A percentile compares a stretch with the other conserved stretches of the same genome.
Evolutionary conservation across 2,113 vertebrate species (phyloP).

Genomic region (Notarius quadriscutis): DNA sequence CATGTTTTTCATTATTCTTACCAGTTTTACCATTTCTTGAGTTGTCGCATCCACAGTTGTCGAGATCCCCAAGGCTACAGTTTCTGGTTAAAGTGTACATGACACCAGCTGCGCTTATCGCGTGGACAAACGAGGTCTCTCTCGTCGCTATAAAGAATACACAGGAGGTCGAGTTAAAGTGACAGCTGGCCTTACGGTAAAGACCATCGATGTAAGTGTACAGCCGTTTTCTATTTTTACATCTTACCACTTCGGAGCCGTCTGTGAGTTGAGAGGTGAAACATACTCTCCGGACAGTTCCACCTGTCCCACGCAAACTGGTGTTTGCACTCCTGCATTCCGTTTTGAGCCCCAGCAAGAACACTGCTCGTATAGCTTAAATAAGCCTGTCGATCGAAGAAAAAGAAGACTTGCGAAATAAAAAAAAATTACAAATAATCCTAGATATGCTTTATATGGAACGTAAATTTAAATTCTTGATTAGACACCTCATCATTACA

Average conservation of each 20-base stretch:
- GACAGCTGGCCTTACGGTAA: neutral
- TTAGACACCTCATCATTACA: neutral
- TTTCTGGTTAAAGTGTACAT: conserved; percentile 94
- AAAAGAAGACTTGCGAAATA: neutral
- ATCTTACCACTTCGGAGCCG: conserved; percentile 82
- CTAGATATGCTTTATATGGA: neutral
- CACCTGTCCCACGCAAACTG: conserved; percentile 96
- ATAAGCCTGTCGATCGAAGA: conserved; percentile 76
- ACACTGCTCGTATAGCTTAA: conserved; percentile 87
- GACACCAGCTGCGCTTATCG: conserved; percentile 92
- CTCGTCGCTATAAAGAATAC: conserved; percentile 78
- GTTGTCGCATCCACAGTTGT: conserved; percentile 91
- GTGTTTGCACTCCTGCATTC: conserved; percentile 91
- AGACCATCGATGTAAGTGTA: neutral
- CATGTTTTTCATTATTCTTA: conserved; percentile 53
- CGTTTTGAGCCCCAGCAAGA: conserved; percentile 84
- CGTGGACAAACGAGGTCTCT: conserved; percentile 92
- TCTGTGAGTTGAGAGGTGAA: conserved; percentile 84
- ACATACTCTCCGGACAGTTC: conserved; percentile 92
- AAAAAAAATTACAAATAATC: too few species aligned
- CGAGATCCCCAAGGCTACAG: conserved; percentile 92
- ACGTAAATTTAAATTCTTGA: neutral
- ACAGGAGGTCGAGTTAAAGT: neutral
- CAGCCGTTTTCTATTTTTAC: neutral
- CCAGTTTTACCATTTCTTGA: conserved; percentile 87